phyloP scores from a whole-genome alignment of 2,888 invertebrate genomes.

The Listrodromus nycthemerus region DNA sequence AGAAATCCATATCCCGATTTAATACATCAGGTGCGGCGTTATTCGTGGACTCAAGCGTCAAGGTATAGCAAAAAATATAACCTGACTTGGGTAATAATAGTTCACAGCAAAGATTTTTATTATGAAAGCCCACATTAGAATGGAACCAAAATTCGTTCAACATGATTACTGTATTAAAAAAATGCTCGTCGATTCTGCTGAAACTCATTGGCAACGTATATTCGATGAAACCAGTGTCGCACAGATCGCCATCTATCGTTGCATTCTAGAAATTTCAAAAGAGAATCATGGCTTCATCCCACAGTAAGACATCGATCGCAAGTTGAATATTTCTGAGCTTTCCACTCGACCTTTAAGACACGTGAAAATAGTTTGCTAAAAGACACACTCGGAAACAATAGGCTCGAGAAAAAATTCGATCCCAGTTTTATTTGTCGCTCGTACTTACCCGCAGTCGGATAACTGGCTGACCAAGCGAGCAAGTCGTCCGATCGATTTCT shows the following conservation, averaged over 20 bases:
- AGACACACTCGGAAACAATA: background rate
- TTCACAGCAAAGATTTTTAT: too few species aligned
- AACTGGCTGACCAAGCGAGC: background rate
- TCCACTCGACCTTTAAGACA: background rate
- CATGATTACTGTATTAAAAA: background rate
- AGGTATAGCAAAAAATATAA: too few species aligned
- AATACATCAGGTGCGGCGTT: too few species aligned
- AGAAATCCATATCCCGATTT: too few species aligned
- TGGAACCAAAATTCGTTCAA: background rate
- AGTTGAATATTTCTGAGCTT: background rate
- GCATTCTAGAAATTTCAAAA: background rate
- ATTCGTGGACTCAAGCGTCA: too few species aligned
- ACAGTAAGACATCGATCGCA: background rate
- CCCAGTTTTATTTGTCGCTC: background rate
- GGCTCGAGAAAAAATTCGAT: background rate
- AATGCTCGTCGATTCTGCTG: background rate
- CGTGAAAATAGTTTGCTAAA: background rate
- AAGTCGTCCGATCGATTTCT: conserved; percentile 1
- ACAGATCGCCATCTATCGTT: background rate
- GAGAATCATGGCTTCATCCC: background rate
- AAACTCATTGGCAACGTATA: background rate
- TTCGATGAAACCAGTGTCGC: background rate
- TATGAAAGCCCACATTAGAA: background rate
- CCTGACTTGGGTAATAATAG: too few species aligned
- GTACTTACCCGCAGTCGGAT: background rate